Base-by-base conservation (phyloP, 2,888 invertebrate species). In the Steromphala cineraria region DNA sequence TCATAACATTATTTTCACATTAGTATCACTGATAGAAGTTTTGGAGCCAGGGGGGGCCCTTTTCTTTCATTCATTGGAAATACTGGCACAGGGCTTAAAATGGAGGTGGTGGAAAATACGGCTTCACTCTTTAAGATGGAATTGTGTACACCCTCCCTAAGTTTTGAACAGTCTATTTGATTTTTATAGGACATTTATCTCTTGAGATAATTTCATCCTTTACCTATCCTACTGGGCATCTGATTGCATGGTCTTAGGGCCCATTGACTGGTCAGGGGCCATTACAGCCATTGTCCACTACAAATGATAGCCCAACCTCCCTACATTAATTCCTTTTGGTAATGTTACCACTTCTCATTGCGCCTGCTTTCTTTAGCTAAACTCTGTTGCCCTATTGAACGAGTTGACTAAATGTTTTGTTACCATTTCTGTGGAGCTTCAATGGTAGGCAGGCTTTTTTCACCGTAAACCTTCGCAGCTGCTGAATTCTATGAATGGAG, bases 371-470 rank as follows among this genome's bases (percentile, higher is more conserved):
- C 53, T 36, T 55, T 76, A 31, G 76, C 76, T 53, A 36, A 55
- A 76, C 71, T 17, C 79, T 52, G 36, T 52, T 67, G 80, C 75
- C 80, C 78, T 78, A 80, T 82, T 82, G 80, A 82, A 74, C 76
- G 71, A 79, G 74, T 67, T 67, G 81, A 81, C 78, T 81, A 76
- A 80, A 75, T 67, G 82, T 82, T 82, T 82, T 82, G 82, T 82
- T 82, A 67, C 74, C 67, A 81, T 80, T 78, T 78, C 24, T 75
- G 52, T 53, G 53, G 71, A 53, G 19, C 15, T 28, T 71, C 24
- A 71, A 36, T 71, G 36, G 71, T 71, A 71, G 71, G 40, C 71
- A 31, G 71, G 28, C 71, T 52, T 53, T 75, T 76, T 56, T 76
- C 53, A 76, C 28, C 24, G 55, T 53, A 53, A 28, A 55, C 31